Evolutionary conservation across 2,797 vertebrate species (phyloP), one percentile per base, ranked within the genome.

Genomic region (Oryzias dopingdopingensis): DNA sequence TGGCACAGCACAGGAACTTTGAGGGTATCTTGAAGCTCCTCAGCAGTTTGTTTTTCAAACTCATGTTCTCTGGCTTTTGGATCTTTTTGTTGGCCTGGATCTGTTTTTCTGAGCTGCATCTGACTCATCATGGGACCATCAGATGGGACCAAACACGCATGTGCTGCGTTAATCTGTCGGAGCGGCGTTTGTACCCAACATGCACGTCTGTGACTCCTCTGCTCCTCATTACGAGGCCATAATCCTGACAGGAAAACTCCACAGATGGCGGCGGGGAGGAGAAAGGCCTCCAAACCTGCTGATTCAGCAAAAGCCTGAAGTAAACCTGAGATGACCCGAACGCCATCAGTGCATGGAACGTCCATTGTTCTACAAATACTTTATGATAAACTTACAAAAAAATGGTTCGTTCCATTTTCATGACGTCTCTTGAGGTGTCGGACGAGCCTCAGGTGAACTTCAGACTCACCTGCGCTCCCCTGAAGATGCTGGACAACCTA

Each of bases 191-290:
- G 48, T 62, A 49, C 74, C 67, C 58, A 59, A 60, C 71, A 64
- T 76, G 32, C 4, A 56, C 43, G 69, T 77, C 65, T 1, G 13
- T 7, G 50, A 45, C 60, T 53, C 84, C 82, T 63, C 61, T 15
- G 72, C 83, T 85, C 79, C 82, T 88, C 83, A 88, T 88, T 86
- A 90, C 29, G 42, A 72, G 64, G 69, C 76, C 76, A 74, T 85
- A 86, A 89, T 88, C 82, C 83, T 72, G 80, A 79, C 77, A 82
- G 72, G 29, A 62, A 79, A 72, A 70, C 76, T 77, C 67, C 52
- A 65, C 50, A 32, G 59, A 53, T 62, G 51, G 72, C 32, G 72
- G 57, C 65, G 55, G 58, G 3, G 17, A 59, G 48, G 59, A 79
- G 74, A 72, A 2, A 26, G 74, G 74, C 70, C 1, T 18, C 18